Evolutionary conservation across 1,140 invertebrate species (phyloP).

Genomic region (Melitaea cinxia): DNA sequence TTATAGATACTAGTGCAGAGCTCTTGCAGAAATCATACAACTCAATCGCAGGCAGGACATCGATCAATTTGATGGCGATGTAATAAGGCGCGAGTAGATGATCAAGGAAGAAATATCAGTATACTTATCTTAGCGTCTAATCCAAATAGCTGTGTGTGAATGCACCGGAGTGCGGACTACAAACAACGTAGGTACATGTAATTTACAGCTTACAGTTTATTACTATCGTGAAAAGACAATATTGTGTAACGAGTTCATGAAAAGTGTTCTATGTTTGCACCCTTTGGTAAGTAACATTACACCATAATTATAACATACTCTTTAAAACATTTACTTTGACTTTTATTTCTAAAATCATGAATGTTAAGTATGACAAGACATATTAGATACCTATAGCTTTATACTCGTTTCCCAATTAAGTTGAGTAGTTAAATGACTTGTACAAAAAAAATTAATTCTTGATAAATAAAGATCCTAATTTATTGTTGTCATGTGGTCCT

Average conservation of each 20-base stretch:
- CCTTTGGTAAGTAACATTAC: slow-evolving; percentile 1
- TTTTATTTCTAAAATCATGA: too few relatives aligned
- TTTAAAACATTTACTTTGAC: too few relatives aligned
- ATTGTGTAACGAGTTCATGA: slow-evolving; percentile 29
- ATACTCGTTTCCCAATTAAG: too few relatives aligned
- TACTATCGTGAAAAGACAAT: slow-evolving; percentile 57
- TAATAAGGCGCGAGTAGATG: slow-evolving; percentile 47
- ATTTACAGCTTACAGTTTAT: slow-evolving; percentile 51
- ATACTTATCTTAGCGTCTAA: slow-evolving; percentile 42
- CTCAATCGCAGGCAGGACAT: slow-evolving; percentile 53
- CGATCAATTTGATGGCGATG: slow-evolving; percentile 56
- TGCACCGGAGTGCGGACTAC: slow-evolving; percentile 24
- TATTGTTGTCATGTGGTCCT: too few relatives aligned
- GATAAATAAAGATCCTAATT: too few relatives aligned
- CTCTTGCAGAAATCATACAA: slow-evolving; percentile 45
- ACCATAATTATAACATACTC: too few relatives aligned
- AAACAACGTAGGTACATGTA: slow-evolving; percentile 33
- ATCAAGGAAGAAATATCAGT: slow-evolving; percentile 33
- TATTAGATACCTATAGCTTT: too few relatives aligned
- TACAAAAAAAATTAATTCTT: too few relatives aligned
- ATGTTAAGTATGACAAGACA: too few relatives aligned
- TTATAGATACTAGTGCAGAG: slow-evolving; percentile 31
- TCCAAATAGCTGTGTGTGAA: slow-evolving; percentile 37
- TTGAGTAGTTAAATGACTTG: too few relatives aligned
- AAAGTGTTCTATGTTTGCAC: not conserved